Base-by-base conservation (phyloP, 2,888 invertebrate species). In the Boloria selene region DNA sequence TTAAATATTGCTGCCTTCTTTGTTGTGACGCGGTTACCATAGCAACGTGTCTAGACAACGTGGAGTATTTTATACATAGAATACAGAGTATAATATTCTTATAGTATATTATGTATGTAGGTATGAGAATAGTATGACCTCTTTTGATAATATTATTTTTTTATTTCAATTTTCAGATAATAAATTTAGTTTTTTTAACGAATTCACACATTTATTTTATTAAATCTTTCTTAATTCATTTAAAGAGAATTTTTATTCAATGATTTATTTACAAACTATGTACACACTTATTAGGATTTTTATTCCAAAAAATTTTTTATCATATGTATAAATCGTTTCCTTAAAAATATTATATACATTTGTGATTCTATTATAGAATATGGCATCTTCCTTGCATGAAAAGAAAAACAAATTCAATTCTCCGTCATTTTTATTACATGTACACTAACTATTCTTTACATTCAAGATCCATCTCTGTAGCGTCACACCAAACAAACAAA, bases 11-110 rank as follows among this genome's bases (percentile, higher is more conserved):
- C 22, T 56, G 26, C 44, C 63, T 68, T 67, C 59, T 76, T 77
- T 90, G 91, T 90, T 91, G 87, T 90, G 90, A 92, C 86, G 91
- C 91, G 67, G 88, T 89, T 67, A 75, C 87, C 74, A 88, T 87
- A 79, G 82, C 49, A 76, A 88, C 85, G 67, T 42, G 44, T 45
- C 55, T 54, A 47, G 14, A 53, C 13, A 44, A 42, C 45, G n/a
- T 38, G 22, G 3, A 14, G 22, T 22, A 61, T 3, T 22, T 22
- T 22, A 22, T 22, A 22, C 22, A 1, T 2, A 22, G 22, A 22
- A 22, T 22, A 10, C 10, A 31, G 10, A 31, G 31, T 31, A 31
- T 31, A 31, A 10, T 31, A 31, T 31, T 10, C 2, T 31, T 31
- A 0, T 31, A 31, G 31, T 10, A 10, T 31, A 31, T 31, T 31